Base-by-base conservation (phyloP, 2,797 vertebrate species). In the Holocentrus rufus region DNA sequence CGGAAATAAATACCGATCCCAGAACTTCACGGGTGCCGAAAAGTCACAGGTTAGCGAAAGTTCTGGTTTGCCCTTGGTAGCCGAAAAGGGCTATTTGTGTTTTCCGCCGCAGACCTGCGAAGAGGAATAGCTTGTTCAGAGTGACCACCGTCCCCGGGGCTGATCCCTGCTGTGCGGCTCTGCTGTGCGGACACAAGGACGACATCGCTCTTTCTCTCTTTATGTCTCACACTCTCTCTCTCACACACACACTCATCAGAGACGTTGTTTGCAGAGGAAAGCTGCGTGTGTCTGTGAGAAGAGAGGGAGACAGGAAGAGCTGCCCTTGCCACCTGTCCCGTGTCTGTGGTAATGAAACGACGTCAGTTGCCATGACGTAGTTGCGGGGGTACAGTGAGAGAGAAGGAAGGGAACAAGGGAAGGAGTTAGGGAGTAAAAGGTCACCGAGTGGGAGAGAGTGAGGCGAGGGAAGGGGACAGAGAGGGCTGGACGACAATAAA, bases 61-160 rank as follows among this genome's bases (percentile, higher is more conserved):
- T 27, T 27, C 25, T 27, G 25, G 25, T 27, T 27, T 27, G 25
- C 25, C 25, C 25, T 27, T 27, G 25, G 25, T 27, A 27, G 25
- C 4, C 25, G 4, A 27, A 27, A 27, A 27, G 25, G 4, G 25
- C 25, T 27, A 27, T 27, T 27, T 27, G 25, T 27, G 23, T 39
- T 72, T 69, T 69, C 5, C 34, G 47, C 30, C 18, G 8, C 71
- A 74, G 74, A 72, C 82, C 74, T 76, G 74, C 58, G 62, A 85
- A 89, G 84, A 87, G 66, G 42, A 80, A 82, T 84, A 68, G 52
- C 77, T 75, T 79, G 77, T 83, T 81, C 54, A 50, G 46, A 27
- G 25, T 27, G 25, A 63, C 53, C 36, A 8, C 30, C 47, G 49
- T 72, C 76, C 65, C 72, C 42, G 5, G 39, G 75, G 61, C 0